A percentile compares a stretch with the other conserved stretches of the same genome.
phyloP scores from a whole-genome alignment of 2,113 vertebrate genomes.

The Paradoxurus hermaphroditus region DNA sequence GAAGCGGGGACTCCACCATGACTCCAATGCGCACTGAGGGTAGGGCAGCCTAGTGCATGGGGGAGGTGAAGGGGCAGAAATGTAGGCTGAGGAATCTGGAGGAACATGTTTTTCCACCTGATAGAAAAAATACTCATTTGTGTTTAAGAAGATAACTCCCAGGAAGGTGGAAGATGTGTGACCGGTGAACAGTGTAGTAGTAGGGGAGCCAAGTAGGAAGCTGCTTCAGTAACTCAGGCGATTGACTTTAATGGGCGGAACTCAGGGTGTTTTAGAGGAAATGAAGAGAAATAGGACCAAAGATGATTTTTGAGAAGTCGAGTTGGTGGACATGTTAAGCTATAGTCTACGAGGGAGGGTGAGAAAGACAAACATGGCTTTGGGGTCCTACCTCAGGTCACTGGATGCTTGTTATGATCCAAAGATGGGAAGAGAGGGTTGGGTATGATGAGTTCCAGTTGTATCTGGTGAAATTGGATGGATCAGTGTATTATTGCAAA shows the following conservation, averaged over 20 bases:
- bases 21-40: neutral
- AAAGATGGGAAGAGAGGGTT: neutral
- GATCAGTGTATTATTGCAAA: neutral
- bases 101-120: neutral
- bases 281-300: neutral
- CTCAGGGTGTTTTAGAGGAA: neutral
- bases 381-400: neutral
- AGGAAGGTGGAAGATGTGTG: neutral
- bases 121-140: neutral
- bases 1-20: neutral
- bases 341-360: neutral
- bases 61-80: neutral
- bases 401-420: neutral
- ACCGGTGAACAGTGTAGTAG: neutral
- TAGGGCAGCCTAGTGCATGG: rapidly evolving
- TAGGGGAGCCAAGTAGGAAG: neutral
- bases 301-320: neutral
- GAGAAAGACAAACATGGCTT: neutral
- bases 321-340: neutral
- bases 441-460: neutral
- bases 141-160: neutral
- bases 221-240: neutral
- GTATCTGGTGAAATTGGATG: neutral
- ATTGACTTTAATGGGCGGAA: neutral
- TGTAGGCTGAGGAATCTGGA: neutral